phyloP scores from a whole-genome alignment of 1,140 invertebrate genomes.

The Uloborus diversus region DNA sequence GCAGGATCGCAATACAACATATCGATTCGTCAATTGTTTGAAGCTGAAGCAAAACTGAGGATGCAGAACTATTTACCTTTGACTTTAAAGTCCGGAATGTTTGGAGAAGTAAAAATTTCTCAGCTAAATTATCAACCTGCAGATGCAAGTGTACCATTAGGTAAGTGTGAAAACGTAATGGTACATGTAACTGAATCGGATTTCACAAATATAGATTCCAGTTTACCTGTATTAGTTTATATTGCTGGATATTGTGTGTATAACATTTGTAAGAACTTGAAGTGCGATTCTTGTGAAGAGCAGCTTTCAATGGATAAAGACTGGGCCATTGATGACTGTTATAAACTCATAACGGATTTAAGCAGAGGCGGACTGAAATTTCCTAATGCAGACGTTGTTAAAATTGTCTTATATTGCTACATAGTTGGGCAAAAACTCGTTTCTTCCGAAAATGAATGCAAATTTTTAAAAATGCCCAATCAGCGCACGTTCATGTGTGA shows the following conservation, averaged over 20 bases:
- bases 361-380: background rate
- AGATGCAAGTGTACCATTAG: background rate
- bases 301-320: background rate
- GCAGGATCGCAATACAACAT: no score
- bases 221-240: background rate
- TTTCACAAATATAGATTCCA: background rate
- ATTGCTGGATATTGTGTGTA: background rate
- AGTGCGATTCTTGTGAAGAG: background rate
- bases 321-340: background rate
- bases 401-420: background rate
- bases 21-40: no score
- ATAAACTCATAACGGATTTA: background rate
- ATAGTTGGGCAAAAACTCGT: background rate
- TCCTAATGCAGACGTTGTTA: background rate
- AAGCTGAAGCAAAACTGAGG: constrained; percentile 19
- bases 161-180: no score
- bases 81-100: background rate
- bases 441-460: background rate
- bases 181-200: background rate
- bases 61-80: background rate
- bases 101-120: background rate
- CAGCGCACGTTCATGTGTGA: no score
- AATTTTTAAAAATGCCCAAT: background rate
- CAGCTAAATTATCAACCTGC: background rate
- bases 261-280: background rate